These are phyloP conservation scores for Pionites leucogaster DNA, from an alignment of 2,113 vertebrate genomes.

Conservation along the genomic window DNA sequence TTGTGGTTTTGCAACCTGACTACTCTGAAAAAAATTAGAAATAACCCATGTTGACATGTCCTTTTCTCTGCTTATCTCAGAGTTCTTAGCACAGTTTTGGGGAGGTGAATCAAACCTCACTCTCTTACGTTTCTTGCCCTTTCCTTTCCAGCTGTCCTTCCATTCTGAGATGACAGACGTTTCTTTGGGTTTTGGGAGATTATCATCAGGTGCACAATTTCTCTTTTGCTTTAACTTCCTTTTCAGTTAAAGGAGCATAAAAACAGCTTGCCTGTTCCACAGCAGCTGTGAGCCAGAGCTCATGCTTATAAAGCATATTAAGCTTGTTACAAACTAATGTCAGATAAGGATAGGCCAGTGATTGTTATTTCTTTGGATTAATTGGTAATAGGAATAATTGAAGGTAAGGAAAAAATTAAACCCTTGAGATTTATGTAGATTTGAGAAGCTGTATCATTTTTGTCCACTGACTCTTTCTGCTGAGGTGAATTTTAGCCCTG, in stretches of 20 bases:
- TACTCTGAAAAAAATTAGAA: neutral
- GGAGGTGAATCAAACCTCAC: neutral
- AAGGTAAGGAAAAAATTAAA: neutral
- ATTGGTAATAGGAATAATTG: neutral
- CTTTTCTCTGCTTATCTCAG: neutral
- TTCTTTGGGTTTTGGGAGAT: neutral
- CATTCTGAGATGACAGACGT: neutral
- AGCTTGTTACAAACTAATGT: neutral
- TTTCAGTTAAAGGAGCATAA: neutral
- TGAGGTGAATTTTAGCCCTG: neutral
- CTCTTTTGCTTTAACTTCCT: neutral
- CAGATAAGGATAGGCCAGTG: neutral
- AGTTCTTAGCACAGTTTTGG: rapidly evolving
- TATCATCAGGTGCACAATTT: neutral
- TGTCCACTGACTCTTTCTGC: neutral
- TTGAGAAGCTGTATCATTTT: neutral
- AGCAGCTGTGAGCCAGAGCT: neutral
- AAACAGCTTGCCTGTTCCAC: neutral
- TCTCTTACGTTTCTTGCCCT: neutral
- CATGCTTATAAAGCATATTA: neutral
- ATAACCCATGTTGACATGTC: neutral
- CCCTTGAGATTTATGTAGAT: neutral
- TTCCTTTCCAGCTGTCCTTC: neutral
- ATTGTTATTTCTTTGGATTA: constrained; percentile 16
- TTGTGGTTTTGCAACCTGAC: neutral